Conservation (phyloP, 2,797 vertebrate genomes). For the Pangasius sanitwongsei region DNA sequence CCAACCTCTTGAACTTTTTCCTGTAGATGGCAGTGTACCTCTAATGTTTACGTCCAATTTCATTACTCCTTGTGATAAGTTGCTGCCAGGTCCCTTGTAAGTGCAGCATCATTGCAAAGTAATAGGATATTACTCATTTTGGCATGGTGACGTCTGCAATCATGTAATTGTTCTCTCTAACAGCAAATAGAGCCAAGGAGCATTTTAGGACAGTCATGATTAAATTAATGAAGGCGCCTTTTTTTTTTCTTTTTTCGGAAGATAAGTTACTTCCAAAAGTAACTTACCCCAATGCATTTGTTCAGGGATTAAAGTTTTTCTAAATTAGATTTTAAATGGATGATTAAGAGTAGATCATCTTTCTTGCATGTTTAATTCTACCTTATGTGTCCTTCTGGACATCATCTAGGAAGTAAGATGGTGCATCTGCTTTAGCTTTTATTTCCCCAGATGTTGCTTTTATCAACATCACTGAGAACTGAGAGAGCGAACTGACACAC, state of each 20-base stretch:
- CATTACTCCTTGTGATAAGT: slow-evolving; percentile 48
- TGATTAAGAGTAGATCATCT: slow-evolving; percentile 16
- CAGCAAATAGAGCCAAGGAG: slow-evolving; percentile 32
- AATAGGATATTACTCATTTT: slow-evolving; percentile 53
- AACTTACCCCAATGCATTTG: not conserved
- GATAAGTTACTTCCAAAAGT: slow-evolving; percentile 12
- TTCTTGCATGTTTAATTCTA: slow-evolving; percentile 3
- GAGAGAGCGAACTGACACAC: not conserved
- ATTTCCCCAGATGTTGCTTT: not conserved
- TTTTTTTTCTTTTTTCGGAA: not conserved
- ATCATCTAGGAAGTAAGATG: not conserved
- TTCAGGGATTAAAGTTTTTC: slow-evolving; percentile 1
- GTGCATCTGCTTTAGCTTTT: slow-evolving; percentile 5
- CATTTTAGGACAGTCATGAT: slow-evolving; percentile 37
- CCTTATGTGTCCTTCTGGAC: slow-evolving; percentile 21
- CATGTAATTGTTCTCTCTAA: slow-evolving; percentile 50
- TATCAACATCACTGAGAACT: not conserved
- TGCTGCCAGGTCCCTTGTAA: slow-evolving; percentile 53
- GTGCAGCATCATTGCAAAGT: slow-evolving; percentile 53
- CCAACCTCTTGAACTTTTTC: slow-evolving; percentile 37
- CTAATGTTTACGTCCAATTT: slow-evolving; percentile 56
- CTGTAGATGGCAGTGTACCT: slow-evolving; percentile 68
- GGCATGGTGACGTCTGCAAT: slow-evolving; percentile 48
- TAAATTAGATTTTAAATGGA: slow-evolving; percentile 26
- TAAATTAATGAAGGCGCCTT: slow-evolving; percentile 32